Base-by-base conservation (phyloP, 2,797 vertebrate species). In the Acrossocheilus wenchowensis region DNA sequence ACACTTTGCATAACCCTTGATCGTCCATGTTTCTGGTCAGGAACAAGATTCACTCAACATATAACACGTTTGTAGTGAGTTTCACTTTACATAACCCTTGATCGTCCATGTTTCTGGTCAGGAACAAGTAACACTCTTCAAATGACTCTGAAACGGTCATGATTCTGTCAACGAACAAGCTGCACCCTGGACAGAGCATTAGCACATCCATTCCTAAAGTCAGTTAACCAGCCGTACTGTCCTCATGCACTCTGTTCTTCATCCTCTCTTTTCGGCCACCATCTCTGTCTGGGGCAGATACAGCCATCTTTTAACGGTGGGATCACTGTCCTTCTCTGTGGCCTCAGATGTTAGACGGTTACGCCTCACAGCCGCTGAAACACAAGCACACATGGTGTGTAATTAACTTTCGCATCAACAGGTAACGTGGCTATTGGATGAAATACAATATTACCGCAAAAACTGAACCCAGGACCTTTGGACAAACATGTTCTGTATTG, bases 231-330 rank as follows among this genome's bases (percentile, higher is more conserved):
- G 80, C 69, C 36, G 6, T 14, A 78, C 26, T 81, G 17, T 68
- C 64, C 30, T 48, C 14, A 36, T 7, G 7, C 80, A 45, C 80
- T 19, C 68, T 81, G n/a, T 23, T 66, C 64, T 69, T 81, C 43
- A 69, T 69, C 26, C 80, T 69, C 26, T 81, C 80, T 69, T 60
- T 81, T 36, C 17, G 14, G 64, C 80, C 64, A 81, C 80, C 80
- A 81, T 69, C 80, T n/a, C 80, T 81, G 30, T 81, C 62, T 48
- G 80, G 62, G 62, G 80, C 64, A 81, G 80, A 81, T 81, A 69
- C 36, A 68, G 60, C 60, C 79, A 81, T 50, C 62, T 81, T 69
- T 69, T 81, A 21, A 48, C 6, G 12, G 43, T 81, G 43, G 62
- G 34, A 43, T 81, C 60, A 19, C 68, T 71, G 39, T 82, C 34